Percentiles rank a stretch among this genome's conserved stretches.
Conservation (phyloP, 2,888 invertebrate species). For the Nephrocerus scutellatus region DNA sequence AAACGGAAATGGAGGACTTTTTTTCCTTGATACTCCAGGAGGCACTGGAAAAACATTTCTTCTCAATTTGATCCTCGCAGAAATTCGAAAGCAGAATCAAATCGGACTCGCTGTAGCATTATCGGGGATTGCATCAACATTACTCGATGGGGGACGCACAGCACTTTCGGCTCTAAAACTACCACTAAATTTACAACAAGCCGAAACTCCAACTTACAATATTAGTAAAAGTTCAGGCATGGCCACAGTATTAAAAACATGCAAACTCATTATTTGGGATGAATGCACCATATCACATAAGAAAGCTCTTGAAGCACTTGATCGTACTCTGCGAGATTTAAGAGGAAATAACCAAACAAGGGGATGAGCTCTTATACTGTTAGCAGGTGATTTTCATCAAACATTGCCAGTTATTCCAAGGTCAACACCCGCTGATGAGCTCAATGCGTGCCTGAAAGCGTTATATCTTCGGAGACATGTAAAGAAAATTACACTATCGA, state of each 20-base stretch:
- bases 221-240: slow-evolving; percentile 10
- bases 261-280: no score
- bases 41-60: no score
- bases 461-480: no score
- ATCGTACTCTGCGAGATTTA: slow-evolving; percentile 26
- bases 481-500: no score
- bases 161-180: slow-evolving; percentile 13
- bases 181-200: slow-evolving; percentile 6
- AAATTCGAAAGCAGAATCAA: no score
- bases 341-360: slow-evolving; percentile 10
- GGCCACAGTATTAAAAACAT: slow-evolving; percentile 14
- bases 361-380: slow-evolving; percentile 19
- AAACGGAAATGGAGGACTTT: no score
- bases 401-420: slow-evolving; percentile 28
- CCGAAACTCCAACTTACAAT: slow-evolving; percentile 9
- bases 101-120: no score
- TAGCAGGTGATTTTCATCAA: slow-evolving; percentile 33
- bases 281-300: slow-evolving; percentile 28
- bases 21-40: no score
- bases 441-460: no score
- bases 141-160: no score
- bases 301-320: slow-evolving; percentile 27
- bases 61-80: no score
- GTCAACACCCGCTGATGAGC: slow-evolving; percentile 27
- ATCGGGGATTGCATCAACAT: no score